These are phyloP conservation scores for Melanotaenia boesemani DNA, from an alignment of 2,797 vertebrate species.

Conservation along the genomic window DNA sequence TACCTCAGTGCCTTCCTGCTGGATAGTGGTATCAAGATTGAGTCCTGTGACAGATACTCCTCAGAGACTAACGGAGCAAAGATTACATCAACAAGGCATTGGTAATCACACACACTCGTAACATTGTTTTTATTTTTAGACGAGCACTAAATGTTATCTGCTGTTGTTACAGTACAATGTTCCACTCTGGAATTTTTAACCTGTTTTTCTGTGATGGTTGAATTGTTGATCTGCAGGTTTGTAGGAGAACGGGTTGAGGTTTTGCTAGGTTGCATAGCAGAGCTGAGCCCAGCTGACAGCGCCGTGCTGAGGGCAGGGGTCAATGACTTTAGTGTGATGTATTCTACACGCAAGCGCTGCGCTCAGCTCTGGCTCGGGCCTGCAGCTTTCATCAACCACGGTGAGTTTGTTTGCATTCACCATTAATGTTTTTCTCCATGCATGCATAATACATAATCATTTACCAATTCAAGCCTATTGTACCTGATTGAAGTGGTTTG, in stretches of 20 bases:
- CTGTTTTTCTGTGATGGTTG: background rate
- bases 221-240: constrained; percentile 79
- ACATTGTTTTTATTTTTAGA: background rate
- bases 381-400: constrained; percentile 95
- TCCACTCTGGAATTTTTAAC: background rate
- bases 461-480: background rate
- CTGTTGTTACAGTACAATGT: background rate
- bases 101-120: constrained; percentile 75
- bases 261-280: constrained; percentile 92
- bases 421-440: constrained; percentile 16
- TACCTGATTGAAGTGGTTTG: background rate
- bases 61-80: constrained; percentile 94
- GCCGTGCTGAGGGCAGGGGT: constrained; percentile 88
- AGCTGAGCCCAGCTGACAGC: constrained; percentile 89
- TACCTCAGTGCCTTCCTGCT: constrained; percentile 92
- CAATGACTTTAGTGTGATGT: constrained; percentile 97
- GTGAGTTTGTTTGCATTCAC: constrained; percentile 73
- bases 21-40: constrained; percentile 92
- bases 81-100: constrained; percentile 90
- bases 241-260: constrained; percentile 92
- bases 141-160: background rate
- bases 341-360: constrained; percentile 93
- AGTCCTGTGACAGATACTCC: constrained; percentile 91
- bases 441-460: background rate
- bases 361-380: constrained; percentile 95